Conservation (phyloP, 2,888 invertebrate genomes). For the Sturmia bella region DNA sequence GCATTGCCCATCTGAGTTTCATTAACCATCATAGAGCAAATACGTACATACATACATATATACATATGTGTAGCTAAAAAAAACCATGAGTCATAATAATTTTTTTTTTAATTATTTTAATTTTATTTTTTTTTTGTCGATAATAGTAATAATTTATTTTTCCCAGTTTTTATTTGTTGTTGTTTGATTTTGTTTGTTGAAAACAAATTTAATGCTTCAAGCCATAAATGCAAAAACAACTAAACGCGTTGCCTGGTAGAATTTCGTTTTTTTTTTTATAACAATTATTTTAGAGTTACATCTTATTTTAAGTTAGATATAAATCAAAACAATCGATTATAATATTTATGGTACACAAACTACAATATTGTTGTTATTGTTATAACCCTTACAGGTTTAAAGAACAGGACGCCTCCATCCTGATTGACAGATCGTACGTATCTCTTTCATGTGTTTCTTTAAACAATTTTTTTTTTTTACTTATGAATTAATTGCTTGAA, state of each 20-base stretch:
- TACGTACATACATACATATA: too few species aligned
- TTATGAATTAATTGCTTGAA: slow-evolving; percentile 19
- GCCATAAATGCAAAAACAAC: slow-evolving; percentile 44
- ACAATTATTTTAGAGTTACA: slow-evolving; percentile 9
- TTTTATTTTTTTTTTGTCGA: neutral
- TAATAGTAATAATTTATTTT: neutral
- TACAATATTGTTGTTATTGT: slow-evolving; percentile 74
- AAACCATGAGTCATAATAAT: too few species aligned
- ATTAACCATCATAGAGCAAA: neutral
- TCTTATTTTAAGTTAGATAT: slow-evolving; percentile 35
- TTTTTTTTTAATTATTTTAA: neutral
- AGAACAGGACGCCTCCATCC: slow-evolving; percentile 82
- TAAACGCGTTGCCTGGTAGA: slow-evolving; percentile 51
- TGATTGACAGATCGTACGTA: slow-evolving; percentile 83
- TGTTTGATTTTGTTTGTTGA: slow-evolving; percentile 44
- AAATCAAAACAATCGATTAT: slow-evolving; percentile 7
- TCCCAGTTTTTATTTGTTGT: slow-evolving; percentile 3
- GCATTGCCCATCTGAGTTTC: too few species aligned
- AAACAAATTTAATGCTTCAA: slow-evolving; percentile 64
- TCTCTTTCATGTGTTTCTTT: slow-evolving; percentile 70
- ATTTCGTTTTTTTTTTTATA: neutral
- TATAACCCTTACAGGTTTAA: slow-evolving; percentile 82
- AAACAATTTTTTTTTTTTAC: slow-evolving; percentile 16
- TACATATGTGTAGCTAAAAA: too few species aligned
- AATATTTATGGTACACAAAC: slow-evolving; percentile 18